These are phyloP conservation scores for Euzetes globulus DNA, from an alignment of 2,888 invertebrate genomes.

Conservation along the genomic window DNA sequence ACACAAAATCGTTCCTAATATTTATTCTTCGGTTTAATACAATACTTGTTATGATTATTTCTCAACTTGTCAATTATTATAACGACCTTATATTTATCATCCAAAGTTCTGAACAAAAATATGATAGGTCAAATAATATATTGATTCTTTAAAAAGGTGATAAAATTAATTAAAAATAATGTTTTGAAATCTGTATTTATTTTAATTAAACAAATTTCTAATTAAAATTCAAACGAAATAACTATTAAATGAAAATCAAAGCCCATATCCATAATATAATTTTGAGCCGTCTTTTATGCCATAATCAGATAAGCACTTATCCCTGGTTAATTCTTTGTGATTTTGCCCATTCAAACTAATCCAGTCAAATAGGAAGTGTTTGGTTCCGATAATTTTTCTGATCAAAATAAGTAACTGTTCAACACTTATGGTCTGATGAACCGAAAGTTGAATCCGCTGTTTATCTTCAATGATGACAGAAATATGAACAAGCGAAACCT, in stretches of 20 bases:
- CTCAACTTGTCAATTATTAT: no score
- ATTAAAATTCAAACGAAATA: background rate
- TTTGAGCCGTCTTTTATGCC: background rate
- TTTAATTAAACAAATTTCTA: background rate
- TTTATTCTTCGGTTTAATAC: conserved; percentile 6
- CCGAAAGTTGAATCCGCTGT: background rate
- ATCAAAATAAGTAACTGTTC: background rate
- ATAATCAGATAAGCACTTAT: background rate
- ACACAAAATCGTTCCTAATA: background rate
- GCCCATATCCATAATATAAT: background rate
- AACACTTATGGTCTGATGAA: background rate
- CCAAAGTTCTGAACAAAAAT: no score
- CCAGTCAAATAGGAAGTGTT: background rate
- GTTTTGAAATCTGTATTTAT: background rate
- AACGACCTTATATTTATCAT: no score
- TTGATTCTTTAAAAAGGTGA: no score
- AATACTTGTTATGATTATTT: no score
- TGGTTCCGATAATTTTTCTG: background rate
- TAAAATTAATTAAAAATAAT: no score
- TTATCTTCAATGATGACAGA: background rate
- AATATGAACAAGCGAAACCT: conserved; percentile 10
- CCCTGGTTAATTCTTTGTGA: background rate
- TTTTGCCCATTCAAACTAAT: background rate
- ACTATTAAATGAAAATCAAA: background rate
- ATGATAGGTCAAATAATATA: no score